A percentile compares a stretch with the other conserved stretches of the same genome.
Evolutionary conservation across 2,113 vertebrate species (phyloP).

Genomic region (Ptychochromis oligacanthus): DNA sequence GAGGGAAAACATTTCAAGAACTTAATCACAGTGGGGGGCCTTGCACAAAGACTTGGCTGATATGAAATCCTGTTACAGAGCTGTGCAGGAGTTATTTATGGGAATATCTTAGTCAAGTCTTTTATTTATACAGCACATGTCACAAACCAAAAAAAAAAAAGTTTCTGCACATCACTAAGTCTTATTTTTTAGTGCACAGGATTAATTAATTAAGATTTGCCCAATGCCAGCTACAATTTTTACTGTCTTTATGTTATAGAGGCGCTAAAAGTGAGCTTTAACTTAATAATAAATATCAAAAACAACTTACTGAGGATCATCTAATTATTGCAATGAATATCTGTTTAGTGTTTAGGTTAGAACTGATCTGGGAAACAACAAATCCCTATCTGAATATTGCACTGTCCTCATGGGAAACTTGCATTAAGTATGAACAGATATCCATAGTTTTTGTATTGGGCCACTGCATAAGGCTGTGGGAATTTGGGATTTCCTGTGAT

Average conservation of each 20-base stretch:
- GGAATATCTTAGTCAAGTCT: background rate
- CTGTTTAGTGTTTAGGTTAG: background rate
- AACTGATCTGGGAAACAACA: background rate
- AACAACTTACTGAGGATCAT: background rate
- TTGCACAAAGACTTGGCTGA: background rate
- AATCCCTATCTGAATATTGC: background rate
- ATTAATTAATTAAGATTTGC: too few species aligned
- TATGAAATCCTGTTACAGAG: background rate
- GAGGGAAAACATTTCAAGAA: background rate
- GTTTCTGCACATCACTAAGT: background rate
- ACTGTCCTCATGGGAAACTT: background rate
- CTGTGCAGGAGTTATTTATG: background rate
- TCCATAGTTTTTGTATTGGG: background rate
- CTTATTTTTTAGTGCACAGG: background rate
- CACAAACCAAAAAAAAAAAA: background rate
- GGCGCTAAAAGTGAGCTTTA: background rate
- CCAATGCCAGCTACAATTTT: background rate
- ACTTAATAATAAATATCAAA: background rate
- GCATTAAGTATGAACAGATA: background rate
- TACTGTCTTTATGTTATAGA: background rate
- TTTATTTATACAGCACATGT: background rate
- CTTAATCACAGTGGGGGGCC: background rate
- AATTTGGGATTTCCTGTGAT: conserved; percentile 23
- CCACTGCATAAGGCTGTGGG: conserved; percentile 26
- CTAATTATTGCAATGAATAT: background rate